These are phyloP conservation scores for Rhingia rostrata DNA, from an alignment of 2,888 invertebrate species.

Conservation along the genomic window DNA sequence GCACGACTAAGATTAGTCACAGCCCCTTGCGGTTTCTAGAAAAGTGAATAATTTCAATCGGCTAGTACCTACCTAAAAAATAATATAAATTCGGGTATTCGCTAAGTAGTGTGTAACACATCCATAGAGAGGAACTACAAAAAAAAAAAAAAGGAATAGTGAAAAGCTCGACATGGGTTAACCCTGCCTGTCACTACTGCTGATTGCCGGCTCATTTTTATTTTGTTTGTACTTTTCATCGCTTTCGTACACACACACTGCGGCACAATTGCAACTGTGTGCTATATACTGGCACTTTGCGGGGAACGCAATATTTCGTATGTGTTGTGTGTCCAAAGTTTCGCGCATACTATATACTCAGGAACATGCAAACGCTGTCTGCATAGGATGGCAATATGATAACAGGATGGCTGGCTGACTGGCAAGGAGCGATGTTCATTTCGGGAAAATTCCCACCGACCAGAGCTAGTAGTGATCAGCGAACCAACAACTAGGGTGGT, in stretches of 20 bases:
- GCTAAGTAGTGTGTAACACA: conserved; percentile 24
- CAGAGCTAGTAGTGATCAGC: conserved; percentile 57
- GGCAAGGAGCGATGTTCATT: conserved; percentile 65
- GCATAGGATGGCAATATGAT: conserved; percentile 45
- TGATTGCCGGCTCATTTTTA: conserved; percentile 73
- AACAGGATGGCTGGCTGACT: conserved; percentile 72
- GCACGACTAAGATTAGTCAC: conserved; percentile 56
- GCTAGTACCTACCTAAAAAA: conserved; percentile 6
- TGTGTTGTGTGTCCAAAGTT: conserved; percentile 60
- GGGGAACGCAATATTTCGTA: conserved; percentile 65
- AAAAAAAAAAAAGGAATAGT: conserved; percentile 19
- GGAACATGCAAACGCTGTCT: conserved; percentile 47
- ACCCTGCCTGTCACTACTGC: conserved; percentile 72
- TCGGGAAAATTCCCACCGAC: conserved; percentile 60
- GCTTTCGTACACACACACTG: conserved; percentile 36
- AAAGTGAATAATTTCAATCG: conserved; percentile 66
- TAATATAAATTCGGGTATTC: conserved; percentile 23
- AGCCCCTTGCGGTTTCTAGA: conserved; percentile 40
- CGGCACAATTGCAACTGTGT: conserved; percentile 24
- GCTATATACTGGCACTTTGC: conserved; percentile 37
- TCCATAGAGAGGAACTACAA: conserved; percentile 10
- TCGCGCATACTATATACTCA: conserved; percentile 63
- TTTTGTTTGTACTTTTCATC: conserved; percentile 67
- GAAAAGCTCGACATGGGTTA: conserved; percentile 68
- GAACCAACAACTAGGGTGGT: conserved; percentile 61